Conservation (phyloP, 2,113 vertebrate genomes). For the Australoheros scitulus region DNA sequence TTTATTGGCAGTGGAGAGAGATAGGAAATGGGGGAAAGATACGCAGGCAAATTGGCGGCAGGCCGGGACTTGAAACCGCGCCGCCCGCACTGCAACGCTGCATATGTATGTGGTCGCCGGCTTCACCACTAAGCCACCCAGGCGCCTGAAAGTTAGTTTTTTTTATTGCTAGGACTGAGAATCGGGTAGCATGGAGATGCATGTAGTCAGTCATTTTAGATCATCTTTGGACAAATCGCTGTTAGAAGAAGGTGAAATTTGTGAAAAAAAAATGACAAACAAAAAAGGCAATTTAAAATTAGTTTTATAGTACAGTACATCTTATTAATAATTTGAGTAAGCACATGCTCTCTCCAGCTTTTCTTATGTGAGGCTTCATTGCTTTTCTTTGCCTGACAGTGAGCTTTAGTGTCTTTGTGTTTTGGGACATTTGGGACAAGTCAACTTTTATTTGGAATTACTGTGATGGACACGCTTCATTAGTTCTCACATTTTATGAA, state of each 20-base stretch:
- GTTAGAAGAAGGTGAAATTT: background rate
- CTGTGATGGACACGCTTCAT: background rate
- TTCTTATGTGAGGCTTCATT: background rate
- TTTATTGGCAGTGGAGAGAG: too few species aligned
- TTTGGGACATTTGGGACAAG: background rate
- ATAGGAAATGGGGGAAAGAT: too few species aligned
- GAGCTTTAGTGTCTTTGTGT: background rate
- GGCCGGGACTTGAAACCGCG: too few species aligned
- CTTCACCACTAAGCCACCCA: too few species aligned
- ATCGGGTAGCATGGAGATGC: background rate
- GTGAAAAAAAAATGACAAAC: background rate
- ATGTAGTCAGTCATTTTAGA: background rate
- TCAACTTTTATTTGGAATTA: background rate
- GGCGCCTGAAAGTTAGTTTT: background rate
- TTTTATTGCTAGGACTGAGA: background rate
- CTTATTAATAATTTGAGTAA: background rate
- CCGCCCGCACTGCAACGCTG: too few species aligned
- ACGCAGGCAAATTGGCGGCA: too few species aligned
- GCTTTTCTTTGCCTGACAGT: background rate
- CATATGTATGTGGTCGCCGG: too few species aligned
- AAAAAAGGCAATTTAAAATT: background rate
- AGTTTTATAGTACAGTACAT: background rate
- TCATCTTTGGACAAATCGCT: background rate
- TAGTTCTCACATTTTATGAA: background rate
- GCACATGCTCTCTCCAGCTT: background rate